Conservation (phyloP, 2,888 invertebrate species). For the Meiosimyza decipiens region DNA sequence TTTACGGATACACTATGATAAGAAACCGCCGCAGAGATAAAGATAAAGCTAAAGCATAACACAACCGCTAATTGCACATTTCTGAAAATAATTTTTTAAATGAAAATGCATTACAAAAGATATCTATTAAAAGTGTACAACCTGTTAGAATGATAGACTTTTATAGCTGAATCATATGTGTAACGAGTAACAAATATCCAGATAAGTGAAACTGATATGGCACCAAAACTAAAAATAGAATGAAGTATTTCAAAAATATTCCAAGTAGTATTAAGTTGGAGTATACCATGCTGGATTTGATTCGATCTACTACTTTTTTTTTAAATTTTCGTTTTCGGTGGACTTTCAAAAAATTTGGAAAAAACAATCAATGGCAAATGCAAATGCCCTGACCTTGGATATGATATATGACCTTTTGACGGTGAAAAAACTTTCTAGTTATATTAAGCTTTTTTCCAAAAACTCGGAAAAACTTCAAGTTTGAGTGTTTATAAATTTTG, state of each 20-base stretch:
- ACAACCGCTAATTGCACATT: slow-evolving; percentile 31
- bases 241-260: neutral
- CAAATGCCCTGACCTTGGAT: no score
- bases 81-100: slow-evolving; percentile 27
- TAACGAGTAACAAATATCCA: slow-evolving; percentile 53
- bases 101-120: neutral
- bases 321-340: no score
- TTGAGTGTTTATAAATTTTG: no score
- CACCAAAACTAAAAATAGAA: slow-evolving; percentile 50
- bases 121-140: slow-evolving; percentile 11
- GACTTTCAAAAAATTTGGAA: no score
- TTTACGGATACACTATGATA: neutral
- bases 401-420: no score
- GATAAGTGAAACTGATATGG: slow-evolving; percentile 52
- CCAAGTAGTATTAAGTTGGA: no score
- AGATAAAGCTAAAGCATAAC: slow-evolving; percentile 26
- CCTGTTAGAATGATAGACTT: slow-evolving; percentile 42
- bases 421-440: no score
- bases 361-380: no score
- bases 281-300: no score
- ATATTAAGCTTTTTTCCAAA: no score
- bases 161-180: slow-evolving; percentile 39
- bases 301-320: no score
- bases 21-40: slow-evolving; percentile 25
- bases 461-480: no score